These are phyloP conservation scores for Drosophila barbarae DNA, from an alignment of 2,888 invertebrate species.

Conservation along the genomic window DNA sequence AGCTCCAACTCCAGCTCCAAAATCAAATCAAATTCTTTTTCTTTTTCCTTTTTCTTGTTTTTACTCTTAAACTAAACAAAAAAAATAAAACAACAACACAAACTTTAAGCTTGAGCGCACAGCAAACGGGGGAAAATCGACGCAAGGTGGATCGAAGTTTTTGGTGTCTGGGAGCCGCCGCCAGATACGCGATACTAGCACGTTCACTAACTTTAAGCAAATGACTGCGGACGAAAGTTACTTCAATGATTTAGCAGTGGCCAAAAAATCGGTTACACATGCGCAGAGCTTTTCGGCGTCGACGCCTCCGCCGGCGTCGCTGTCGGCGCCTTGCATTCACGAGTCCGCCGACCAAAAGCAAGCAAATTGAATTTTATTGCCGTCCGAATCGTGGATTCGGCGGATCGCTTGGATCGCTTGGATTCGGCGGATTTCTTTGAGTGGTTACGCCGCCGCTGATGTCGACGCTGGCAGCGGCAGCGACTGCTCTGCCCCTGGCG, in stretches of 20 bases:
- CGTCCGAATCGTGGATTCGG: slow-evolving; percentile 26
- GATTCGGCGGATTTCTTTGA: slow-evolving; percentile 12
- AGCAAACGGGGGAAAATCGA: slow-evolving; percentile 2
- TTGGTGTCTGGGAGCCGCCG: slow-evolving; percentile 49
- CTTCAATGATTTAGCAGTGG: slow-evolving; percentile 78
- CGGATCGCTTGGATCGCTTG: slow-evolving; percentile 4
- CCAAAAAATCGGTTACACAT: slow-evolving; percentile 74
- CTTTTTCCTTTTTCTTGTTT: background rate
- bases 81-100: slow-evolving; percentile 16
- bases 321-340: slow-evolving; percentile 23
- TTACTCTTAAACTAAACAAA: background rate
- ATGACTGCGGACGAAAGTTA: slow-evolving; percentile 80
- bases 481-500: background rate
- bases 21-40: background rate
- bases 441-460: background rate
- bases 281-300: slow-evolving; percentile 48
- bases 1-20: background rate
- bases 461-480: background rate
- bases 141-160: slow-evolving; percentile 16
- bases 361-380: slow-evolving; percentile 62
- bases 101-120: slow-evolving; percentile 25
- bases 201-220: slow-evolving; percentile 80
- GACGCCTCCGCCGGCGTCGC: slow-evolving; percentile 2
- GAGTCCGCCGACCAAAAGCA: background rate
- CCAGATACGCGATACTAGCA: slow-evolving; percentile 77